These are phyloP conservation scores for Micropterix aruncella DNA, from an alignment of 2,888 invertebrate species.

Conservation along the genomic window DNA sequence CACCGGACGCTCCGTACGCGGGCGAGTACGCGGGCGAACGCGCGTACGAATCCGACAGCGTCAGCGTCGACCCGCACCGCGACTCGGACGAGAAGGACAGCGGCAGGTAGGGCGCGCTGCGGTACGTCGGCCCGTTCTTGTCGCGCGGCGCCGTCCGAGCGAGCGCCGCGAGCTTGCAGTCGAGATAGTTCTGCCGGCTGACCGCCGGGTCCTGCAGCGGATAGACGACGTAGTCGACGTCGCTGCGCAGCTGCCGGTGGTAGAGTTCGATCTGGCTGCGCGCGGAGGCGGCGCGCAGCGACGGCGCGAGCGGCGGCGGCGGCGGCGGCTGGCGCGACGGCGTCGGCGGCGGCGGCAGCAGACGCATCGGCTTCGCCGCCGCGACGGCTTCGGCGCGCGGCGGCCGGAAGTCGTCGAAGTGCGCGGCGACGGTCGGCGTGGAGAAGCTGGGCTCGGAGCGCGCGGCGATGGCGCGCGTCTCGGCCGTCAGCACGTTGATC, in stretches of 20 bases:
- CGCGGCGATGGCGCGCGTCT: constrained; percentile 52
- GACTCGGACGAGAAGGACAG: constrained; percentile 51
- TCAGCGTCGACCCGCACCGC: constrained; percentile 68
- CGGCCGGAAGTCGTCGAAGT: not conserved
- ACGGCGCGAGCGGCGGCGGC: constrained; percentile 47
- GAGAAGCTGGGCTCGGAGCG: constrained; percentile 46
- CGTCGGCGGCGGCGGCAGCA: constrained; percentile 36
- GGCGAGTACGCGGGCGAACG: constrained; percentile 50
- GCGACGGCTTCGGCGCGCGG: constrained; percentile 19
- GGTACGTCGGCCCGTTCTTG: constrained; percentile 62
- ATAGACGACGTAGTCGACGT: constrained; percentile 85
- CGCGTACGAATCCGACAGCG: constrained; percentile 57
- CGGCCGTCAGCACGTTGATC: constrained; percentile 63
- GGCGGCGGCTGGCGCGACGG: constrained; percentile 48
- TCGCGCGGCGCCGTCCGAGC: constrained; percentile 35
- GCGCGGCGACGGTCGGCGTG: constrained; percentile 21
- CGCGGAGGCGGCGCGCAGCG: constrained; percentile 27
- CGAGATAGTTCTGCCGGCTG: constrained; percentile 82
- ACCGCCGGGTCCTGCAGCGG: constrained; percentile 80
- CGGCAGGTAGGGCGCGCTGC: constrained; percentile 69
- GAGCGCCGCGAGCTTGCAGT: constrained; percentile 63
- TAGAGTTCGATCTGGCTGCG: constrained; percentile 78
- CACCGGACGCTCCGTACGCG: constrained; percentile 31
- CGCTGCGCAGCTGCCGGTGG: constrained; percentile 79
- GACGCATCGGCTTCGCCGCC: constrained; percentile 40